Percentiles rank a stretch among this genome's conserved stretches.
Conservation (phyloP, 2,888 invertebrate species). For the Mesopsocus fuscifrons region DNA sequence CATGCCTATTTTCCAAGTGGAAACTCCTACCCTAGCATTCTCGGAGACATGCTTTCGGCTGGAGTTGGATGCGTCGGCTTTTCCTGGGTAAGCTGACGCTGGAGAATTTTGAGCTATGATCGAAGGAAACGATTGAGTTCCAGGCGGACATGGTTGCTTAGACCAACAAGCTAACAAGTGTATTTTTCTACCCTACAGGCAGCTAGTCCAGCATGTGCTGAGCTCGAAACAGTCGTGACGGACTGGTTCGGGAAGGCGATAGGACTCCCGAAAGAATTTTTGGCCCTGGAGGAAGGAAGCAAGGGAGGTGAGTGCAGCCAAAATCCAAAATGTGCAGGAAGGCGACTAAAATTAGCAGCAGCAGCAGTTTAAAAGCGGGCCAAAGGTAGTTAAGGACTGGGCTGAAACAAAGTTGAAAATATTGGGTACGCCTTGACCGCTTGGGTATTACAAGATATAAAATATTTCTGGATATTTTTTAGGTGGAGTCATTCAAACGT, state of each 20-base stretch:
- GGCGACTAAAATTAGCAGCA: too few species aligned
- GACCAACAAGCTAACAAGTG: not conserved
- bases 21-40: conserved; percentile 89
- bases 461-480: too few species aligned
- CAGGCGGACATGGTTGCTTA: too few species aligned
- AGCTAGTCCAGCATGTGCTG: conserved; percentile 93
- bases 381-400: not conserved
- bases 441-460: too few species aligned
- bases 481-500: conserved; percentile 41
- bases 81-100: conserved; percentile 66
- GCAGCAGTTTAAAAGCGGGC: too few species aligned
- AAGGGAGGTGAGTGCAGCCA: conserved; percentile 45
- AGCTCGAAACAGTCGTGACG: conserved; percentile 83
- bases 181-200: conserved; percentile 61
- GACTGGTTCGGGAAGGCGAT: conserved; percentile 95
- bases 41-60: conserved; percentile 93
- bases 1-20: conserved; percentile 99
- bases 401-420: conserved; percentile 13
- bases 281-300: conserved; percentile 65
- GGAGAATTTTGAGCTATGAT: too few species aligned
- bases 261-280: conserved; percentile 72
- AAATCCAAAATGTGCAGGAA: too few species aligned
- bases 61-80: conserved; percentile 97
- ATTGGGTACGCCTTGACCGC: too few species aligned
- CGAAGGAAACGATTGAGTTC: too few species aligned